Base-by-base conservation (phyloP, 2,113 vertebrate species). In the Nestor notabilis region DNA sequence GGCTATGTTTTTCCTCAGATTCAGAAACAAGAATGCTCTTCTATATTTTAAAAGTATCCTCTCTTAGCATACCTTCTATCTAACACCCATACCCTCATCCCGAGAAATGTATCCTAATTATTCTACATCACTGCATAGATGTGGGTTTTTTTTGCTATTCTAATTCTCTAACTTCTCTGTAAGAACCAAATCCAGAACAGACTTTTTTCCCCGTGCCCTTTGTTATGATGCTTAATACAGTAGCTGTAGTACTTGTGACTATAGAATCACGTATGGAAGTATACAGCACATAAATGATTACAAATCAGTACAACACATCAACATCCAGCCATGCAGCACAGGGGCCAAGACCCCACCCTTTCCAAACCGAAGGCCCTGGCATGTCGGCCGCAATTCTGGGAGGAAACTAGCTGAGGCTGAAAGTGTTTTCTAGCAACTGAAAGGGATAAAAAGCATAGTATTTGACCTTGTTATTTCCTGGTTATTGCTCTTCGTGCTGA, bases 261-360 rank as follows among this genome's bases (percentile, higher is more conserved):
- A 79, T 78, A 81, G 94, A 69, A 89, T 60, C 65, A 46, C 1
- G 1, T 76, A 89, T 84, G 91, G 90, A 93, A 93, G 56, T 37
- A 61, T 19, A 81, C 56, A 65, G 52, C 69, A 81, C 0, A 47
- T 92, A 64, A 95, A 87, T 96, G 60, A 95, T 82, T 87, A 93
- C 82, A 83, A 10, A 92, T 93, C 92, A 93, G 90, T 31, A 9
- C 47, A 74, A 20, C 43, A 75, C 95, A 96, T 96, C 93, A 87
- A 63, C 52, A 55, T 21, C 55, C 83, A 96, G 83, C 60, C 91
- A 58, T 0, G 72, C 72, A 83, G 80, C 44, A 17, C 27, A 1
- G 80, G 7, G 44, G 88, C 88, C 83, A 91, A 71, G 72, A 86
- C 56, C 46, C 49, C 72, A 78, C 83, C 60, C 80, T 63, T 58